Base-by-base conservation (phyloP, 2,113 vertebrate genomes). In the Hyla sarda region DNA sequence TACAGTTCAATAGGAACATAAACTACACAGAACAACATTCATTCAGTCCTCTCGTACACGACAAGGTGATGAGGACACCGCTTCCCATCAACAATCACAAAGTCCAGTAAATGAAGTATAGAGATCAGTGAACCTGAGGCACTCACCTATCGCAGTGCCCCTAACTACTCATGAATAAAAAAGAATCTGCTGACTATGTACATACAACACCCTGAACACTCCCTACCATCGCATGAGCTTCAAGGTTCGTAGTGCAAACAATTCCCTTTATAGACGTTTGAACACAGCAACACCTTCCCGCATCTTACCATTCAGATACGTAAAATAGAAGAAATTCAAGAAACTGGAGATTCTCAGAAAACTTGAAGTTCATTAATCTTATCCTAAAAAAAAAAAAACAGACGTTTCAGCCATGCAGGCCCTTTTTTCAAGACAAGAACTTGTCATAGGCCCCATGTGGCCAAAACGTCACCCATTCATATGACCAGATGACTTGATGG, bases 191-290 rank as follows among this genome's bases (percentile, higher is more conserved):
- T 25, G n/a, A n/a, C 47, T 60, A 80, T 62, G 32, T 56, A n/a
- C 50, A 80, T 41, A 58, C 23, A n/a, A 14, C 30, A 9, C 19
- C 32, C 30, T 47, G 37, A 47, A 79, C 11, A 74, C 50, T 23
- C 32, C 19, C n/a, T n/a, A 52, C 23, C 45, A 17, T 74, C 37
- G 41, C 48, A 50, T 5, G 8, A 41, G 37, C 21, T 50, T 73
- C 69, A 87, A 60, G 78, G 56, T 72, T 56, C 79, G 32, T 87
- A 87, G 85, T 87, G 85, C 85, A 81, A 87, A 87, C 17, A 2
- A 74, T 82, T 87, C 78, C 77, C 69, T 81, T 86, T 81, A 62
- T 48, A 58, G 25, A 30, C 10, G 54, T 45, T 32, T 52, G 19
- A 41, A 37, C 2, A 21, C 34, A 41, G 34, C 21, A 71, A 41